phyloP scores from a whole-genome alignment of 2,797 vertebrate species.

The Notoglanidium macrostoma region DNA sequence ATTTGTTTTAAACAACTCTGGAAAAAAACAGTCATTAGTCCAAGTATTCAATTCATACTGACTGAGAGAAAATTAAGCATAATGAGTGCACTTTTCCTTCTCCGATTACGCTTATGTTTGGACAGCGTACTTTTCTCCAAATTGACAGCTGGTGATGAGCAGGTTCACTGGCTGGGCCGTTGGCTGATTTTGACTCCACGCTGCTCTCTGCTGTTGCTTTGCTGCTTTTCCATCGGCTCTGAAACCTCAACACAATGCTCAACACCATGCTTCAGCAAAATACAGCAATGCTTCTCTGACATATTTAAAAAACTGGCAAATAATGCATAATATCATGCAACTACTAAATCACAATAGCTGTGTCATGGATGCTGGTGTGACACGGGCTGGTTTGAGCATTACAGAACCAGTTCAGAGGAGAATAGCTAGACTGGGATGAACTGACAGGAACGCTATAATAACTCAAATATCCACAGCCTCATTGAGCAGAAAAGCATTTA shows the following conservation, averaged over 20 bases:
- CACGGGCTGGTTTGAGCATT: not conserved
- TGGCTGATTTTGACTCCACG: slow-evolving; percentile 68
- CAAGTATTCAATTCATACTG: not conserved
- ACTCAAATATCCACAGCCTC: not conserved
- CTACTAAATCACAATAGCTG: not conserved
- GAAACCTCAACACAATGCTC: slow-evolving; percentile 4
- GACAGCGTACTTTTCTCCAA: slow-evolving; percentile 77
- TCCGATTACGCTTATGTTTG: not conserved
- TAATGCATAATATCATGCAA: not conserved
- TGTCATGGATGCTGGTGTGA: not conserved
- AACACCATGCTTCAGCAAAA: not conserved
- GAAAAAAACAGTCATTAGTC: slow-evolving; percentile 2
- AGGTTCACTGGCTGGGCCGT: slow-evolving; percentile 72
- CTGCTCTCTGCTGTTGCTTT: slow-evolving; percentile 72
- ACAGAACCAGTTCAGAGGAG: not conserved
- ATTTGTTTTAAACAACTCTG: not conserved
- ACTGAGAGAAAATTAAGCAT: slow-evolving; percentile 20
- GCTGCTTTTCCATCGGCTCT: slow-evolving; percentile 79
- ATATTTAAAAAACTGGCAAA: not conserved
- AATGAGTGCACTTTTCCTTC: slow-evolving; percentile 19
- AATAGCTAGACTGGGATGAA: not conserved
- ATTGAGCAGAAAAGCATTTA: not conserved
- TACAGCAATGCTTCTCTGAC: not conserved
- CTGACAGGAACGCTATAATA: not conserved
- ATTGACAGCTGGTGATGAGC: slow-evolving; percentile 76